phyloP scores from a whole-genome alignment of 2,797 vertebrate genomes.

The Tapirus indicus region DNA sequence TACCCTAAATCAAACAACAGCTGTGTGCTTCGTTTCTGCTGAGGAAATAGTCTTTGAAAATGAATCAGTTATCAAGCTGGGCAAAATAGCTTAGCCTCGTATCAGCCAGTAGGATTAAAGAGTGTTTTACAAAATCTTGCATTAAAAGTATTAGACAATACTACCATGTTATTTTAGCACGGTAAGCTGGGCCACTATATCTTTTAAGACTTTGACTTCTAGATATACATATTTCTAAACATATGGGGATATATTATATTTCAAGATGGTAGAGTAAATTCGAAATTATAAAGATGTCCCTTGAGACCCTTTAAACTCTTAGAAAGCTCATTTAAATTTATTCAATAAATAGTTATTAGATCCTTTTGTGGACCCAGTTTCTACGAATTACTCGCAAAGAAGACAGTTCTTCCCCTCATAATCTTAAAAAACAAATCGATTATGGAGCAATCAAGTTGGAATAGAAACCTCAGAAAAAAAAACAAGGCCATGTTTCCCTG shows the following conservation, averaged over 20 bases:
- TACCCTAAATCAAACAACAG: constrained; percentile 6
- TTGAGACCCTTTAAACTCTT: constrained; percentile 32
- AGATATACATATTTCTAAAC: constrained; percentile 55
- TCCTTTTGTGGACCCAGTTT: background rate
- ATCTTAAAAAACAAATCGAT: constrained; percentile 14
- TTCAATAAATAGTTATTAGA: constrained; percentile 42
- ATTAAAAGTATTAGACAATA: constrained; percentile 55
- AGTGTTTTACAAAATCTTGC: background rate
- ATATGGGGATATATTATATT: constrained; percentile 4
- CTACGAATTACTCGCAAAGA: background rate
- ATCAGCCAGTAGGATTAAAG: constrained; percentile 40
- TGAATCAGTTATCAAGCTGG: constrained; percentile 51
- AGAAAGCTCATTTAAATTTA: constrained; percentile 30
- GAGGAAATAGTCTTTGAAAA: constrained; percentile 55
- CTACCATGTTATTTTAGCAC: constrained; percentile 12
- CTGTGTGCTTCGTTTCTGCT: constrained; percentile 22
- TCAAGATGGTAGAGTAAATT: constrained; percentile 56
- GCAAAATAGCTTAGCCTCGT: constrained; percentile 16
- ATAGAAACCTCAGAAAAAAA: background rate
- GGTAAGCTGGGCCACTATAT: background rate
- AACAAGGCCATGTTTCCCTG: background rate
- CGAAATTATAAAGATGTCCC: constrained; percentile 45
- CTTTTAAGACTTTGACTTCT: constrained; percentile 10
- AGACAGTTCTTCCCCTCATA: background rate
- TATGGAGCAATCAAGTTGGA: background rate